A percentile compares a stretch with the other conserved stretches of the same genome.
phyloP scores from a whole-genome alignment of 1,140 invertebrate species.

The Panagrolaimus sp. region DNA sequence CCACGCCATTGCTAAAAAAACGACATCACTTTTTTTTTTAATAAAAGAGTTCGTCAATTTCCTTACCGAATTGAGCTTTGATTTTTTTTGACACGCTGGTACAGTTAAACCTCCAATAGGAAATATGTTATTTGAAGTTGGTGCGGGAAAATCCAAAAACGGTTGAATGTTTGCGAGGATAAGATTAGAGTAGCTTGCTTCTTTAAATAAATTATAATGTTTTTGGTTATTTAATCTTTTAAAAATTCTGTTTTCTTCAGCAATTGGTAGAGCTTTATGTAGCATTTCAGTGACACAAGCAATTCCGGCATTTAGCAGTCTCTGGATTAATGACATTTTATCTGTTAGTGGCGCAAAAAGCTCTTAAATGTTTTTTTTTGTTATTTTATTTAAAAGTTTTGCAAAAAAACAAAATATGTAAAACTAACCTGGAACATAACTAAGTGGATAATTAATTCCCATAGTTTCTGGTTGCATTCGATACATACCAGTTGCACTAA shows the following conservation, averaged over 20 bases:
- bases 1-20: conserved; percentile 8
- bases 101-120: conserved; percentile 26
- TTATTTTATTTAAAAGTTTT: background rate
- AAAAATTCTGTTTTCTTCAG: conserved; percentile 19
- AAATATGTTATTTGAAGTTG: conserved; percentile 24
- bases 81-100: conserved; percentile 4
- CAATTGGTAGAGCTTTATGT: conserved; percentile 25
- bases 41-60: background rate
- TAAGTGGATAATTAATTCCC: conserved; percentile 42
- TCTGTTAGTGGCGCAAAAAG: conserved; percentile 41
- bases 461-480: conserved; percentile 39
- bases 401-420: too few species aligned
- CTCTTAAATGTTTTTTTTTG: conserved; percentile 32
- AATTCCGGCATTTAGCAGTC: conserved; percentile 34
- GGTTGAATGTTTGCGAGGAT: conserved; percentile 25
- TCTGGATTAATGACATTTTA: conserved; percentile 34
- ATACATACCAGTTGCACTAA: conserved; percentile 40
- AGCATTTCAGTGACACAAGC: conserved; percentile 26
- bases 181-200: conserved; percentile 10
- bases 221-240: conserved; percentile 2
- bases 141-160: conserved; percentile 44
- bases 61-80: background rate
- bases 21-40: too few species aligned
- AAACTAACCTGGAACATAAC: conserved; percentile 48
- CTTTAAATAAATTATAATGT: conserved; percentile 14